Conservation (phyloP, 2,888 invertebrate genomes). For the Hydrotaea cyrtoneurina region DNA sequence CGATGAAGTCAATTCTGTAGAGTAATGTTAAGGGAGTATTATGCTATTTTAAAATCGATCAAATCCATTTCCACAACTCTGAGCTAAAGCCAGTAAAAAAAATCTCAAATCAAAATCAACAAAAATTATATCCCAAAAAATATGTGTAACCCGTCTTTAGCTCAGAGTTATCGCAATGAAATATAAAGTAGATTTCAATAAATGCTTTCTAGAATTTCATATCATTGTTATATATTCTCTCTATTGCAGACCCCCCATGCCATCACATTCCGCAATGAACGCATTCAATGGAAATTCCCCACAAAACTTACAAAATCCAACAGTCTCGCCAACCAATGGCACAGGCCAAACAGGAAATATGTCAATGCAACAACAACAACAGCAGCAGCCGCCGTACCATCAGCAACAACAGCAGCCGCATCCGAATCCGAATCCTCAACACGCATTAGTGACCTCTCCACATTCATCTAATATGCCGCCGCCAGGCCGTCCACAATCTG, state of each 20-base stretch:
- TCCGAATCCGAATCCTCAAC: conserved; percentile 68
- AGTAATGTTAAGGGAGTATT: no score
- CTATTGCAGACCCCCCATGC: conserved; percentile 74
- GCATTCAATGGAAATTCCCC: conserved; percentile 78
- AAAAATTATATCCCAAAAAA: no score
- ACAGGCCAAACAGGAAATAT: conserved; percentile 70
- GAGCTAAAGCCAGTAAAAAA: no score
- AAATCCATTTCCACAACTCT: no score
- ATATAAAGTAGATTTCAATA: no score
- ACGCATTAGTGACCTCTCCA: conserved; percentile 67
- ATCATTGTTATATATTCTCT: background rate
- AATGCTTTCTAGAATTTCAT: no score
- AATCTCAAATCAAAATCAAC: no score
- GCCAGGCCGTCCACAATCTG: conserved; percentile 79
- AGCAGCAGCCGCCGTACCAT: conserved; percentile 72
- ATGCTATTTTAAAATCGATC: no score
- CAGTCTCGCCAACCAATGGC: conserved; percentile 71
- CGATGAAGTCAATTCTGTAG: no score
- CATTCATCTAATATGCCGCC: conserved; percentile 74
- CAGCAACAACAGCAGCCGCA: conserved; percentile 72
- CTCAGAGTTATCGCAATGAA: no score
- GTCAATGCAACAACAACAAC: conserved; percentile 69
- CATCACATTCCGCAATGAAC: conserved; percentile 77
- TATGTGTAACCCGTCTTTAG: no score
- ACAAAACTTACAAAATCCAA: conserved; percentile 73